Base-by-base conservation (phyloP, 2,888 invertebrate genomes). In the Anthophora plumipes region DNA sequence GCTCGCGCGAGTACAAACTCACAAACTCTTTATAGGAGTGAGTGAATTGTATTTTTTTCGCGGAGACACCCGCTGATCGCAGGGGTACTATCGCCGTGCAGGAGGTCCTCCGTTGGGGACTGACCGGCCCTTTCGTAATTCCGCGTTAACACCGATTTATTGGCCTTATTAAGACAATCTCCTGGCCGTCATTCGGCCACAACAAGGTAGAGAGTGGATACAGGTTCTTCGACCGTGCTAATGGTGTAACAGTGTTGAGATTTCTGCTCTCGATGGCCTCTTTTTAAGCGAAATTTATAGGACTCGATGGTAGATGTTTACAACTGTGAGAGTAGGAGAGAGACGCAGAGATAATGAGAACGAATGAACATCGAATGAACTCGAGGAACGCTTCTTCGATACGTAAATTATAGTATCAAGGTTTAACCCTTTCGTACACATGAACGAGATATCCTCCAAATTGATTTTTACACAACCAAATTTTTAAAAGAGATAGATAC, bases 61-160 rank as follows among this genome's bases (percentile, higher is more conserved):
- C 39, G 31, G 52, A 80, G 88, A 90, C 91, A 90, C 90, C 91
- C 90, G 91, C 91, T 91, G 91, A 86, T 88, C 87, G 71, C 57
- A 70, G 67, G 70, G 76, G 52, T 77, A 73, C 79, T 72, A 71
- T 76, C 59, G 69, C 82, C 74, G 83, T 74, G 85, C 88, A 89
- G 90, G 89, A 88, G 85, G 88, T 85, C 88, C 76, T 39, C 75
- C 43, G 59, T 63, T 68, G 61, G 54, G 73, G 76, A 69, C 75
- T 61, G 79, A 63, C 66, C 84, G 72, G 22, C 64, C 66, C 54
- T 85, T 84, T 82, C 84, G 84, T 77, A 82, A 85, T 89, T 87
- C 82, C 77, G 82, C 84, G 84, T 86, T 89, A 89, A 82, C 89
- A 75, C 85, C 87, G 84, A 89, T 89, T 89, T 89, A 89, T 89